Evolutionary conservation across 2,888 invertebrate species (phyloP).

Genomic region (Caradrina kadenii): DNA sequence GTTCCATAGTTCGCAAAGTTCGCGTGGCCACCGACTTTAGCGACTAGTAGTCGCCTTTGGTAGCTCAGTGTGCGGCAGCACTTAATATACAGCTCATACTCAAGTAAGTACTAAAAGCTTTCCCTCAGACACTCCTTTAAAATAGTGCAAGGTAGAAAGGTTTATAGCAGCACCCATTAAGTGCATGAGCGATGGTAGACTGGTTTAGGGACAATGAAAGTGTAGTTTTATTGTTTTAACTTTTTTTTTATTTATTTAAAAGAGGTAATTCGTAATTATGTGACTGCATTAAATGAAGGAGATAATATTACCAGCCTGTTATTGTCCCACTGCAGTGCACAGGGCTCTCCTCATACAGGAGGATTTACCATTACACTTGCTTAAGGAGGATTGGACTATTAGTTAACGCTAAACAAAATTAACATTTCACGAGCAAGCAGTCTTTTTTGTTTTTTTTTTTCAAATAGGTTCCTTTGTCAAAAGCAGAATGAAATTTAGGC

Average conservation of each 20-base stretch:
- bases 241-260: too few relatives aligned
- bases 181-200: neutral
- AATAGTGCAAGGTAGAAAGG: constrained; percentile 7
- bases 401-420: too few relatives aligned
- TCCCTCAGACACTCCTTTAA: neutral
- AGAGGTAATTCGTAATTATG: too few relatives aligned
- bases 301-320: too few relatives aligned
- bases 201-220: neutral
- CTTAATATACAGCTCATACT: constrained; percentile 6
- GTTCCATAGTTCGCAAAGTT: too few relatives aligned
- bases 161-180: constrained; percentile 15
- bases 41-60: neutral
- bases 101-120: constrained; percentile 33
- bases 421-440: neutral
- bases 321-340: too few relatives aligned
- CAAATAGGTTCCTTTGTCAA: neutral
- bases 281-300: too few relatives aligned
- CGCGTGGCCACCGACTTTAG: neutral
- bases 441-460: neutral
- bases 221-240: too few relatives aligned
- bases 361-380: too few relatives aligned
- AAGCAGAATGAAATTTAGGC: neutral
- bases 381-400: too few relatives aligned
- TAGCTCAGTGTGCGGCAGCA: neutral
- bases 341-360: too few relatives aligned